Percentiles rank a stretch among this genome's conserved stretches.
phyloP scores from a whole-genome alignment of 2,113 vertebrate genomes.

The Dasyornis broadbenti region DNA sequence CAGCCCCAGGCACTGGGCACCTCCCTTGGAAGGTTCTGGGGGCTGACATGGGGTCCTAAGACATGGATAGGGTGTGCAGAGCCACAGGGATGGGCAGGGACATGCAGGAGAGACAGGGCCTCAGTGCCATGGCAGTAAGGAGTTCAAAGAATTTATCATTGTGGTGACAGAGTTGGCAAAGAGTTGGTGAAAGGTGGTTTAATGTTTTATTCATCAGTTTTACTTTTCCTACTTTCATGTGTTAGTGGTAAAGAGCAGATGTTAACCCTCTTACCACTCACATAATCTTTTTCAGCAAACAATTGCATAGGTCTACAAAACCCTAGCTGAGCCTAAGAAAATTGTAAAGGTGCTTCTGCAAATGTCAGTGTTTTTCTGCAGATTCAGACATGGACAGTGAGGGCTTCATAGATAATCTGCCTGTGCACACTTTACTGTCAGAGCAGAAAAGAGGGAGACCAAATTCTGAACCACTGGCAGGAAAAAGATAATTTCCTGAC shows the following conservation, averaged over 20 bases:
- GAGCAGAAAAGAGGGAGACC: not conserved
- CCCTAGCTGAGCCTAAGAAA: not conserved
- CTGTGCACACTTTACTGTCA: not conserved
- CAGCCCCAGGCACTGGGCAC: not conserved
- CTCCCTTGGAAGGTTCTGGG: not conserved
- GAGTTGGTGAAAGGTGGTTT: not conserved
- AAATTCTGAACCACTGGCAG: not conserved
- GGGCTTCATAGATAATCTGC: not conserved
- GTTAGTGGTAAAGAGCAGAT: not conserved
- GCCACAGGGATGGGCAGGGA: not conserved
- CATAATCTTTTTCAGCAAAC: not conserved
- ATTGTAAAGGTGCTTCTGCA: not conserved
- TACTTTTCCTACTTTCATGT: not conserved
- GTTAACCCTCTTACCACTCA: not conserved
- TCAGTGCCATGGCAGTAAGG: not conserved
- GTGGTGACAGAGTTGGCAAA: not conserved
- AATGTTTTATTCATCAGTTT: not conserved
- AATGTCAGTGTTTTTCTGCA: not conserved
- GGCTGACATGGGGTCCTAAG: not conserved
- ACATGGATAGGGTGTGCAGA: accelerated
- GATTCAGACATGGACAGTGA: not conserved
- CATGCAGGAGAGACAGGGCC: not conserved
- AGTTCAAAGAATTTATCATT: not conserved
- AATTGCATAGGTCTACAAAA: not conserved
- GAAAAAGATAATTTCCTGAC: not conserved